These are phyloP conservation scores for Parazoanthus swiftii DNA, from an alignment of 92 coral and sea anemone genomes.

Conservation along the genomic window DNA sequence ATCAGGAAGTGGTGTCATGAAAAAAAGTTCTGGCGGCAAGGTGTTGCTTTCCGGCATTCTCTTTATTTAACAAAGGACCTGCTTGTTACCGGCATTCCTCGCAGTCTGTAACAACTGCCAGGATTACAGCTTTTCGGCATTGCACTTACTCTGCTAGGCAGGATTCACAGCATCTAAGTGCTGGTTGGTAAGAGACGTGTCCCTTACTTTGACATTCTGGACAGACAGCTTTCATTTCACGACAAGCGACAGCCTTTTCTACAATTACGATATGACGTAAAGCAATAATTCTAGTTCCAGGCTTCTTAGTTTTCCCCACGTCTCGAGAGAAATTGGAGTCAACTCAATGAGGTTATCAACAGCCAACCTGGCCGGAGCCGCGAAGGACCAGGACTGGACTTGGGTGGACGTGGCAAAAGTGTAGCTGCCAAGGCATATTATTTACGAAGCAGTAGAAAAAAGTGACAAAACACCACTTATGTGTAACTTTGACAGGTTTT, in stretches of 20 bases:
- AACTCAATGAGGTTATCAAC: slow-evolving; percentile 12
- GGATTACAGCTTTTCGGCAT: slow-evolving; percentile 51
- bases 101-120: slow-evolving; percentile 70
- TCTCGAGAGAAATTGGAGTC: neutral
- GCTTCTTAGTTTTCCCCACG: slow-evolving; percentile 33
- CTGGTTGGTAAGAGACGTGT: no score
- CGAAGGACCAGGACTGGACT: slow-evolving; percentile 21
- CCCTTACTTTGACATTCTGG: neutral
- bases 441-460: no score
- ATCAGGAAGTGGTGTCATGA: slow-evolving; percentile 47
- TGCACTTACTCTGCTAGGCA: slow-evolving; percentile 52
- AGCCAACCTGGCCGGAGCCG: slow-evolving; percentile 19
- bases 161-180: slow-evolving; percentile 53
- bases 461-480: no score
- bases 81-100: slow-evolving; percentile 56
- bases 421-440: slow-evolving; percentile 14
- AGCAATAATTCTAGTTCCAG: slow-evolving; percentile 47
- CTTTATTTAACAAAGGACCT: slow-evolving; percentile 51
- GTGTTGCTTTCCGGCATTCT: slow-evolving; percentile 52
- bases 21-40: slow-evolving; percentile 39
- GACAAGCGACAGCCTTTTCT: no score
- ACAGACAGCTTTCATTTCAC: slow-evolving; percentile 50
- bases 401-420: slow-evolving; percentile 30
- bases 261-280: slow-evolving; percentile 35
- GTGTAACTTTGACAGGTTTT: no score